Evolutionary conservation across 2,113 vertebrate genomes (phyloP).

Genomic region (Marmota monax): DNA sequence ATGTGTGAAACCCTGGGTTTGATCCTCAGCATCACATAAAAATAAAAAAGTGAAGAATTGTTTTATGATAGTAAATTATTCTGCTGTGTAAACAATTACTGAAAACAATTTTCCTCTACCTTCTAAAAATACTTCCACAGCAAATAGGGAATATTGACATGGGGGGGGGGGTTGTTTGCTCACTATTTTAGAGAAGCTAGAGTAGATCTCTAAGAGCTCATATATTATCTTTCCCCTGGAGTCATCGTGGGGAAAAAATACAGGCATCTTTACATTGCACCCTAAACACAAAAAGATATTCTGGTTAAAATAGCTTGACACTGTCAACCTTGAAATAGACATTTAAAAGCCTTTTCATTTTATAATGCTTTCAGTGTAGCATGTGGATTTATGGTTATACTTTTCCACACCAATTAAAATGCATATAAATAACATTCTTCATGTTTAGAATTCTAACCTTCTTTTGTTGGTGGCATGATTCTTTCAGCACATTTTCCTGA

Average conservation of each 20-base stretch:
- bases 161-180: not conserved
- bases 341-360: constrained; percentile 65
- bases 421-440: constrained; percentile 53
- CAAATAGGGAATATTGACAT: not conserved
- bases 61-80: not conserved
- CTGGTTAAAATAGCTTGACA: constrained; percentile 58
- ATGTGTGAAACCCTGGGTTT: too few relatives aligned
- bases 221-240: not conserved
- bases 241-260: not conserved
- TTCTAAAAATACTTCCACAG: constrained; percentile 37
- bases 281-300: constrained; percentile 49
- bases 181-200: not conserved
- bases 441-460: constrained; percentile 65
- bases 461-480: constrained; percentile 36
- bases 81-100: not conserved
- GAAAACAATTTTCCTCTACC: not conserved
- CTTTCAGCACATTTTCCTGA: constrained; percentile 52
- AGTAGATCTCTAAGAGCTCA: not conserved
- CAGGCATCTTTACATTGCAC: not conserved
- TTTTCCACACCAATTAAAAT: constrained; percentile 74
- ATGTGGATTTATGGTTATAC: constrained; percentile 61
- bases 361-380: constrained; percentile 52
- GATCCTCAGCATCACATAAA: too few relatives aligned
- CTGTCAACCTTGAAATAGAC: constrained; percentile 63
- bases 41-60: not conserved